Base-by-base conservation (phyloP, 2,888 invertebrate species). In the Nemotelus nigrinus region DNA sequence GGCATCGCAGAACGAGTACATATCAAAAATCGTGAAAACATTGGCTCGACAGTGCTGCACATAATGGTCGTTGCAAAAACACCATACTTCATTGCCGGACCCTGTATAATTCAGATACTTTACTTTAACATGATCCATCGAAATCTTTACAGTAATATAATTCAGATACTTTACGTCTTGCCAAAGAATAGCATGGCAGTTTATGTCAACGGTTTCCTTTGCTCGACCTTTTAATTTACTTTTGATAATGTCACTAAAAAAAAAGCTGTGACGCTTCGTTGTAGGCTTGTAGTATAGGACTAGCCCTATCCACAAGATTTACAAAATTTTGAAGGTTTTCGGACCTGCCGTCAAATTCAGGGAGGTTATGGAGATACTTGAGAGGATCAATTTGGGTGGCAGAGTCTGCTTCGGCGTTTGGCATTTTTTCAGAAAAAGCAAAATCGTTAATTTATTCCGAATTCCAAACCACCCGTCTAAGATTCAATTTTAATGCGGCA, bases 241-340 rank as follows among this genome's bases (percentile, higher is more conserved):
- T 48, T 77, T 79, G 43, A 78, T 77, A 48, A 57, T 77, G 39
- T 78, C 75, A 3, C 72, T 25, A 25, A 55, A 79, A 68, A 43
- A 70, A 48, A 39, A 64, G 50, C 57, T 77, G 78, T 7, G 67
- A 71, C 1, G 53, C 10, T 60, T 74, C 50, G 44, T 77, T 70
- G 43, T 76, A 79, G 44, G 74, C 63, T 3, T n/a, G 10, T 41
- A 77, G 8, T 10, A 77, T 39, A 4, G 79, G 79, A 6, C 63
- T 55, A 10, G 77, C 64, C 7, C 77, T 77, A 55, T 77, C 79
- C 8, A 79, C 68, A n/a, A 74, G 64, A 25, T 71, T 60, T 2
- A 77, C 58, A 76, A 78, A 77, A 2, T 70, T 78, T 47, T 70
- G 75, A 44, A 77, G 64, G 4, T 79, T 68, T 50, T 58, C 67